Evolutionary conservation across 1,140 invertebrate species (phyloP), one percentile per base, ranked within the genome.

Genomic region (Coptotermes formosanus): DNA sequence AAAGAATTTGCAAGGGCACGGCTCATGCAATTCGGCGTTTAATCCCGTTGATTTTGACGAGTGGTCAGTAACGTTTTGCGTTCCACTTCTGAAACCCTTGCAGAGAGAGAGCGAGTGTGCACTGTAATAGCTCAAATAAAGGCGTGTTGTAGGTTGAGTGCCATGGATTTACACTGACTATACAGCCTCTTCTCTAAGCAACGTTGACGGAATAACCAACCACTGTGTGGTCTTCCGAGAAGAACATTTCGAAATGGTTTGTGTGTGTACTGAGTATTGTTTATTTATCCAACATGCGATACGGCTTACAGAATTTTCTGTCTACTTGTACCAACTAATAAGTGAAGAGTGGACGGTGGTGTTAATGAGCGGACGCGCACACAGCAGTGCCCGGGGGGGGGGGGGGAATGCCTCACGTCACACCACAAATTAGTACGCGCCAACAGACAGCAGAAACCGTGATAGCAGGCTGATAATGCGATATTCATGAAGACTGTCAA

Each of bases 231-330:
- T 75, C 64, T 75, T 75, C 64, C 25, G 3, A 75, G 64, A 75
- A 30, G 64, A 75, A 75, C n/a, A 75, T 75, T 75, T 75, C 64
- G 64, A 75, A 75, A 75, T 75, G 64, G 64, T 75, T 30, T 75
- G 64, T 75, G 64, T 75, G n/a, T 75, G 16, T 30, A 64, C 14
- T 1, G 25, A 75, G 16, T n/a, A 75, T 75, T 75, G 64, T 75
- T 75, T 75, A 75, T 75, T 75, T 75, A 75, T 25, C 25, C 19
- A 75, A 75, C 64, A 75, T 75, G 64, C 25, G 64, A 75, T 75
- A 25, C 64, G 64, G 64, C 64, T 75, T 75, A 30, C n/a, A 75
- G 64, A 75, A 8, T 75, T 75, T 75, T 75, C 25, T 75, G 64
- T 75, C n/a, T 75, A 75, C 64, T 75, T 75, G 64, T 75, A 75